These are phyloP conservation scores for Drosophila neonasuta DNA, from an alignment of 2,888 invertebrate species.

Conservation along the genomic window DNA sequence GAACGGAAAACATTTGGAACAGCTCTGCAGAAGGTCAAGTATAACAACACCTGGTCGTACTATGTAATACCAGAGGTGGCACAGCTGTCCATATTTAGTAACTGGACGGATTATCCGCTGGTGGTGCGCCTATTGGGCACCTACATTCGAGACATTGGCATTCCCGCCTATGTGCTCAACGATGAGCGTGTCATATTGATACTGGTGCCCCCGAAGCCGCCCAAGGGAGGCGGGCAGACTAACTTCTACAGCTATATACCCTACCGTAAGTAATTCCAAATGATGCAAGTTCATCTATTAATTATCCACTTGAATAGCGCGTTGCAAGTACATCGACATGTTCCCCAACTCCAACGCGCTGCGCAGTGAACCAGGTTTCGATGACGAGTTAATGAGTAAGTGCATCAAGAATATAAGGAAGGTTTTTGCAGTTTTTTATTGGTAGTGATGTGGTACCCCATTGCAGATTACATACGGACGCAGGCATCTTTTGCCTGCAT, in stretches of 20 bases:
- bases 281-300: not conserved
- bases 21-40: slow-evolving; percentile 71
- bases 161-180: slow-evolving; percentile 78
- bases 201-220: slow-evolving; percentile 80
- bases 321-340: slow-evolving; percentile 85
- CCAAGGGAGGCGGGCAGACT: slow-evolving; percentile 68
- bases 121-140: slow-evolving; percentile 79
- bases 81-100: slow-evolving; percentile 77
- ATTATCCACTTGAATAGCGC: slow-evolving; percentile 78
- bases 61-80: slow-evolving; percentile 81
- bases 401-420: not conserved
- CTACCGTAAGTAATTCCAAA: slow-evolving; percentile 63
- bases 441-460: slow-evolving; percentile 52
- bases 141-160: slow-evolving; percentile 78
- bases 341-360: slow-evolving; percentile 84
- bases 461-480: slow-evolving; percentile 90
- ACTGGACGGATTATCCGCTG: slow-evolving; percentile 78
- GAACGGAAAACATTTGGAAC: slow-evolving; percentile 68
- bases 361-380: slow-evolving; percentile 83
- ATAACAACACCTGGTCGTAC: slow-evolving; percentile 78
- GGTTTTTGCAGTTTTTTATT: slow-evolving; percentile 36
- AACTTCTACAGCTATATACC: slow-evolving; percentile 79
- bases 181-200: slow-evolving; percentile 76
- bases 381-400: slow-evolving; percentile 84
- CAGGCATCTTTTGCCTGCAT: slow-evolving; percentile 93